These are phyloP conservation scores for Alouatta palliata DNA, from an alignment of 2,113 vertebrate species.

Conservation along the genomic window DNA sequence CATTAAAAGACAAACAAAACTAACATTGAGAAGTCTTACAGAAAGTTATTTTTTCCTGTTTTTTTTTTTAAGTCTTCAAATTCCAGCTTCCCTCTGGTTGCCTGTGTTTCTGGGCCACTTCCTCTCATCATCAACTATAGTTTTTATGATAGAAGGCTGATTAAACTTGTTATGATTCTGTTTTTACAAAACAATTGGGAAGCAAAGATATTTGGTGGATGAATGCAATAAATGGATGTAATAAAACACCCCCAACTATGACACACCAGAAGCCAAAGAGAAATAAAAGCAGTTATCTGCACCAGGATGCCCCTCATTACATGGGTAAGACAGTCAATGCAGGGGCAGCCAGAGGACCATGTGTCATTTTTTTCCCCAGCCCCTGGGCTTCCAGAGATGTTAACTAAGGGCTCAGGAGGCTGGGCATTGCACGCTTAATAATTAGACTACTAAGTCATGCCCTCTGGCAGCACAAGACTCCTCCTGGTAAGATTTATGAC, in stretches of 20 bases:
- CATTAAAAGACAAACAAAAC: neutral
- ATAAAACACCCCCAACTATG: neutral
- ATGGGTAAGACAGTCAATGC: neutral
- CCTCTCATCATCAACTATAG: neutral
- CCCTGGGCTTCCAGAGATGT: neutral
- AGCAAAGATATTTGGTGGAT: neutral
- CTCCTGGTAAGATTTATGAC: slow-evolving; percentile 59
- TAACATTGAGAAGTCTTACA: neutral
- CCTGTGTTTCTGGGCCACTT: neutral
- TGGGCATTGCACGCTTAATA: slow-evolving; percentile 17
- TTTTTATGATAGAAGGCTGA: slow-evolving; percentile 5
- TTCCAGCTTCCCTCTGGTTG: neutral
- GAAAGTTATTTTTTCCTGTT: neutral
- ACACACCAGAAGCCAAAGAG: neutral
- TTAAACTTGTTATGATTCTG: slow-evolving; percentile 15
- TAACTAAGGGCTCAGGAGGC: neutral
- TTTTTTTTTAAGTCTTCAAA: neutral
- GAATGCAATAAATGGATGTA: neutral
- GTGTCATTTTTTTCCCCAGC: neutral
- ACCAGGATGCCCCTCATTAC: neutral
- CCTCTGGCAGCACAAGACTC: slow-evolving; percentile 27
- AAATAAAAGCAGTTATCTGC: neutral
- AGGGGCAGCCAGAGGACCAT: neutral
- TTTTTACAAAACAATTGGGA: slow-evolving; percentile 40
- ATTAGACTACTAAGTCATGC: slow-evolving; percentile 61